Evolutionary conservation across 2,797 vertebrate genomes (phyloP).

Genomic region (Masticophis lateralis): DNA sequence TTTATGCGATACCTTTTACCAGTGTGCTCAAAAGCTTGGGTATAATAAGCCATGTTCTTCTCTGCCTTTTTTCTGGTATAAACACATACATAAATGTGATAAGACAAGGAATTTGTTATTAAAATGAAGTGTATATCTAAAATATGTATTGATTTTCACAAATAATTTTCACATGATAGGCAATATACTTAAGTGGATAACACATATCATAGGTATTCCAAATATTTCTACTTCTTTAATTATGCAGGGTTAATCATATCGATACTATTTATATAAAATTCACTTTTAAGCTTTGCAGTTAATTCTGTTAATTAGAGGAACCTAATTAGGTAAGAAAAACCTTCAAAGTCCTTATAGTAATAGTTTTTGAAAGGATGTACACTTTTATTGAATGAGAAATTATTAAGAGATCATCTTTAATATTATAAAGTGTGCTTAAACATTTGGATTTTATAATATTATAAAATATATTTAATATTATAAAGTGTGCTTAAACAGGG

Average conservation of each 20-base stretch:
- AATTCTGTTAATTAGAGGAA: background rate
- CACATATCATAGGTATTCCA: background rate
- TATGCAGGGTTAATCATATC: background rate
- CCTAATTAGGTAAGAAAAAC: background rate
- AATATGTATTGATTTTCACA: background rate
- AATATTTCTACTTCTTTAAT: background rate
- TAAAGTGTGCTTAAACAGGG: background rate
- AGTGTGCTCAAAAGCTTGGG: slow-evolving; percentile 68
- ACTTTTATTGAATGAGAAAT: background rate
- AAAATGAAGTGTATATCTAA: background rate
- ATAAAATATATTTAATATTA: background rate
- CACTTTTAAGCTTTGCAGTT: background rate
- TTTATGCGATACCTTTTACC: slow-evolving; percentile 76
- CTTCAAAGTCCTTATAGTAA: background rate
- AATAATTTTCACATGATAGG: background rate
- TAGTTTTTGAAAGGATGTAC: background rate
- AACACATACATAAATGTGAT: slow-evolving; percentile 23
- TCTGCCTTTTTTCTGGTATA: slow-evolving; percentile 79
- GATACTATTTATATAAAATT: background rate
- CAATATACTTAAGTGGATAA: background rate
- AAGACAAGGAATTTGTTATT: background rate
- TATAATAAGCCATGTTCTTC: slow-evolving; percentile 86
- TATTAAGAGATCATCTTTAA: background rate
- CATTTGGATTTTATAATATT: background rate
- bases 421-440: background rate